Base-by-base conservation (phyloP, 2,797 vertebrate species). In the Loriculus beryllinus region DNA sequence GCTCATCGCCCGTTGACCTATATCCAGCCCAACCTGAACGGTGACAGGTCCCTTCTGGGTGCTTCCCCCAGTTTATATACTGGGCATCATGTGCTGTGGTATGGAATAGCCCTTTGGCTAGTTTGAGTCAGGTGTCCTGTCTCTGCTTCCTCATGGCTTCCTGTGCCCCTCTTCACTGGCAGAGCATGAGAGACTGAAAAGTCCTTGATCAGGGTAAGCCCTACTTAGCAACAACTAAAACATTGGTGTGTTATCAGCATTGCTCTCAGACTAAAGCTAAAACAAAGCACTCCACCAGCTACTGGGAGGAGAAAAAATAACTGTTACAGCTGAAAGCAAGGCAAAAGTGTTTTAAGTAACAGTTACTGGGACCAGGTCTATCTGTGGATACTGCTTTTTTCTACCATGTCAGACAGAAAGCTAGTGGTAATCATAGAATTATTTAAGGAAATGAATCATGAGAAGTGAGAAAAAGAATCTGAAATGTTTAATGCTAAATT, bases 371-470 rank as follows among this genome's bases (percentile, higher is more conserved):
- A 84, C 45, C 70, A 86, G 43, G 78, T 76, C 15, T 76, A 18
- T 88, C 67, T 92, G 60, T 81, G 72, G 47, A 69, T 75, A 47
- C 14, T 86, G 56, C 26, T 90, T 81, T 57, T 78, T 92, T 88
- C 54, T 51, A 60, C 7, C 60, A 49, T 71, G 45, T 74, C 75
- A 95, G 68, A 76, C 77, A 90, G 59, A 67, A 64, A 92, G 74
- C 84, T 76, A 90, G 51, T 54, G 64, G 10, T 74, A 95, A 88
- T 64, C 63, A 81, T 4, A 40, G 67, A 94, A 89, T 93, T 94
- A 88, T 76, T 60, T 92, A 88, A 95, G 86, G 62, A 96, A 92
- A 93, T 93, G 82, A 86, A 88, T 84, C 88, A 93, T 68, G 56
- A 74, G 69, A 80, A 88, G 83, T 86, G 77, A 82, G 77, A 93